Base-by-base conservation (phyloP, 2,888 invertebrate species). In the Phoenoteleia sp. region DNA sequence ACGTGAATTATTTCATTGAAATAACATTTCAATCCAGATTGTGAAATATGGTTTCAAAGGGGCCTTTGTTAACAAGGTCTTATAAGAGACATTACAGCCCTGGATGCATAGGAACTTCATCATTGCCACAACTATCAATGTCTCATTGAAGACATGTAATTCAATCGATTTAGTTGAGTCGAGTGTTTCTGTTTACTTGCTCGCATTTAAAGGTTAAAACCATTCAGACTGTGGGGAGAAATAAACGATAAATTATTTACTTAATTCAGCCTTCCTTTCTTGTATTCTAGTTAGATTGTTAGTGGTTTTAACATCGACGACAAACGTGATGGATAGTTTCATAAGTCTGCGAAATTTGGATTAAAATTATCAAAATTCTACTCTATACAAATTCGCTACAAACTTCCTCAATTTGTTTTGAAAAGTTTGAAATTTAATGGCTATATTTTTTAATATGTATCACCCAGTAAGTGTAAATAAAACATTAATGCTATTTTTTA, bases 341-440 rank as follows among this genome's bases (percentile, higher is more conserved):
- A 52, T 21, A 49, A 77, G 72, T 77, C 64, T 49, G 33, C 60
- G 23, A 82, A 82, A 72, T 82, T 82, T 82, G 60, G 82, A 82
- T 82, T 82, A 72, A 77, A 82, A 75, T 77, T 66, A 77, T 60
- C 54, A 49, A 71, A 82, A 71, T 81, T 75, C 74, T 39, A 39
- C 29, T 66, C 36, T 23, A 54, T 45, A 58, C 29, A 47, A 76
- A 76, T 76, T 67, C 23, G 23, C 29, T n/a, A 19, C 21, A 11
- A 45, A 76, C 66, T 76, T 56, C 45, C 39, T 15, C 54, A 45
- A 66, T 76, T 56, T 66, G n/a, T n/a, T n/a, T n/a, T n/a, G n/a
- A n/a, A n/a, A n/a, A n/a, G n/a, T n/a, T n/a, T n/a, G n/a, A n/a
- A n/a, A n/a, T n/a, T n/a, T n/a, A n/a, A n/a, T n/a, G n/a, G n/a